A percentile compares a stretch with the other conserved stretches of the same genome.
Conservation (phyloP, 1,140 invertebrate species). For the Charaxes varanes region DNA sequence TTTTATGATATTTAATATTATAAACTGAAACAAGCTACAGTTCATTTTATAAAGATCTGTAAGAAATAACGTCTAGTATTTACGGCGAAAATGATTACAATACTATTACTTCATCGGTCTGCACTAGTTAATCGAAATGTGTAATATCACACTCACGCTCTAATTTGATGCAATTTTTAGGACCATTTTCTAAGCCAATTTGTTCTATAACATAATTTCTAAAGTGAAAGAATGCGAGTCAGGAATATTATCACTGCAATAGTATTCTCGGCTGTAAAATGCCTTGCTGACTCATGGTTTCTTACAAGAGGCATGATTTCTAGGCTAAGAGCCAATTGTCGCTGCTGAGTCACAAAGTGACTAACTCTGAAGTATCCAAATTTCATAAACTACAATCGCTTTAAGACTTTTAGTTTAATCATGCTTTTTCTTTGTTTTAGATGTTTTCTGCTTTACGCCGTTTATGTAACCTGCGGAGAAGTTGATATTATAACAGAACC, state of each 20-base stretch:
- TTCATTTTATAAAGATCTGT: no score
- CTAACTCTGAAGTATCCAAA: constrained; percentile 1
- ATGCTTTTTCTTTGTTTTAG: constrained; percentile 58
- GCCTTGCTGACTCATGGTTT: constrained; percentile 45
- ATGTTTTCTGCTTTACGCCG: constrained; percentile 53
- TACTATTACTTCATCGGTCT: constrained; percentile 50
- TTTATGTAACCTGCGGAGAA: constrained; percentile 47
- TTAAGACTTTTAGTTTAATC: no score
- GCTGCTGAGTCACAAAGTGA: constrained; percentile 42
- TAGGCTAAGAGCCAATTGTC: constrained; percentile 43
- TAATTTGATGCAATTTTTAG: constrained; percentile 56
- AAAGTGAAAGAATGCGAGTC: no score
- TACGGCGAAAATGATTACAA: constrained; percentile 54
- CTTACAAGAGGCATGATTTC: constrained; percentile 17
- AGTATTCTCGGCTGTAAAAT: no score
- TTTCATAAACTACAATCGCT: no score
- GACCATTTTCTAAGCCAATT: constrained; percentile 40
- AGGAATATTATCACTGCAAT: no score
- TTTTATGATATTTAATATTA: no score
- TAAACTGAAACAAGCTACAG: no score
- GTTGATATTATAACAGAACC: constrained; percentile 74
- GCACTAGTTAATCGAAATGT: constrained; percentile 48
- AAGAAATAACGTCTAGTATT: no score
- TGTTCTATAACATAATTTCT: no score
- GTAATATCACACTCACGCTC: constrained; percentile 59